A percentile compares a stretch with the other conserved stretches of the same genome.
phyloP scores from a whole-genome alignment of 2,113 vertebrate species.

The Asarcornis scutulata region DNA sequence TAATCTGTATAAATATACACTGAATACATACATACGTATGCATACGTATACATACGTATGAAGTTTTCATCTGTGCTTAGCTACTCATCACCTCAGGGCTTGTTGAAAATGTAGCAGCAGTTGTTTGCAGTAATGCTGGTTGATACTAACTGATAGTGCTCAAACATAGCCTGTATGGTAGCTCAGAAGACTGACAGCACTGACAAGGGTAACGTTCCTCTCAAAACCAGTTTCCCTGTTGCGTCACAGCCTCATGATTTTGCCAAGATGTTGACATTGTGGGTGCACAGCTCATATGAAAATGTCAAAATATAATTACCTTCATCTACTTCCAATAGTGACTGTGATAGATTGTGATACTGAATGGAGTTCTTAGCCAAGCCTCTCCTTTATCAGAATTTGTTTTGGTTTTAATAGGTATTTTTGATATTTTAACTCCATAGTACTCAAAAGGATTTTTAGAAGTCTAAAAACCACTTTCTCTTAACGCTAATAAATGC shows the following conservation, averaged over 20 bases:
- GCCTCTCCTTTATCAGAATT: not conserved
- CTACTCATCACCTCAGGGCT: not conserved
- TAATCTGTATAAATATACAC: not conserved
- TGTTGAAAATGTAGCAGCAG: not conserved
- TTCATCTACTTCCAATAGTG: not conserved
- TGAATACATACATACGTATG: not conserved
- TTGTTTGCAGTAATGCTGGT: not conserved
- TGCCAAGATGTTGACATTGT: not conserved
- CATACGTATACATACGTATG: not conserved
- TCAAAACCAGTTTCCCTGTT: not conserved
- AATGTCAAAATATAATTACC: not conserved
- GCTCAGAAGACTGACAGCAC: not conserved
- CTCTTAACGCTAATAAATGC: not conserved
- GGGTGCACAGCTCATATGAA: not conserved
- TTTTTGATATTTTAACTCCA: not conserved
- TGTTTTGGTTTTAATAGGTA: not conserved
- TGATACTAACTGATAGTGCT: not conserved
- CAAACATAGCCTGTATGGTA: rapidly evolving
- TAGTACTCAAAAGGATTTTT: not conserved
- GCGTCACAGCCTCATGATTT: not conserved
- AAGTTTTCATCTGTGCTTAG: not conserved
- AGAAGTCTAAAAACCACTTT: not conserved
- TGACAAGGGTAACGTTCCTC: not conserved
- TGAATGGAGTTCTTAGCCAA: not conserved
- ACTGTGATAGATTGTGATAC: not conserved